phyloP scores from a whole-genome alignment of 2,113 vertebrate species.

The Bufo gargarizans region DNA sequence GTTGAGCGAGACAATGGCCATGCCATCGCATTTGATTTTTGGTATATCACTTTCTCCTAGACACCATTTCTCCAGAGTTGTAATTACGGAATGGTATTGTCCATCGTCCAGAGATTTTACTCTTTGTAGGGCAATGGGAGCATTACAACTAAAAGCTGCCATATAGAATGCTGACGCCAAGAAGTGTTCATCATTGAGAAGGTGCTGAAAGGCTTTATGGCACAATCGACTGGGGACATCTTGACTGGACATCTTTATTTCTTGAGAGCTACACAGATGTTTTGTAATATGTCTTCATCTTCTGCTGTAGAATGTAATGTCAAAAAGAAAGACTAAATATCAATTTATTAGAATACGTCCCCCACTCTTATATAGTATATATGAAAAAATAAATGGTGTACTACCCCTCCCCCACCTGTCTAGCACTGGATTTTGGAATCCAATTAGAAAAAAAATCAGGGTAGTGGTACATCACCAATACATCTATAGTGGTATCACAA shows the following conservation, averaged over 20 bases:
- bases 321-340: not conserved
- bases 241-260: conserved; percentile 69
- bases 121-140: conserved; percentile 70
- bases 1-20: conserved; percentile 67
- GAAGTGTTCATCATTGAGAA: conserved; percentile 68
- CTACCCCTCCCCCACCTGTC: too few relatives aligned
- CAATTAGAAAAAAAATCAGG: too few relatives aligned
- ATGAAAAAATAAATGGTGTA: too few relatives aligned
- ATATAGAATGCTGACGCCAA: conserved; percentile 80
- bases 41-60: conserved; percentile 65
- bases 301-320: not conserved
- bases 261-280: not conserved
- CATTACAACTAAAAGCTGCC: conserved; percentile 82
- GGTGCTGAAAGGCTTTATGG: conserved; percentile 74
- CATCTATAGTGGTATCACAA: too few relatives aligned
- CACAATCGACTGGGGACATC: conserved; percentile 73
- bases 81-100: conserved; percentile 64
- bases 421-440: too few relatives aligned
- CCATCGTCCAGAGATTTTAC: conserved; percentile 67
- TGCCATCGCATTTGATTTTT: conserved; percentile 67
- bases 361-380: too few relatives aligned
- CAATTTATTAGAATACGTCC: too few relatives aligned
- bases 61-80: conserved; percentile 81
- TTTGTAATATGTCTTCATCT: not conserved
- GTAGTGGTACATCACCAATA: too few relatives aligned